Conservation (phyloP, 1,140 invertebrate genomes). For the Bicyclus anynana region DNA sequence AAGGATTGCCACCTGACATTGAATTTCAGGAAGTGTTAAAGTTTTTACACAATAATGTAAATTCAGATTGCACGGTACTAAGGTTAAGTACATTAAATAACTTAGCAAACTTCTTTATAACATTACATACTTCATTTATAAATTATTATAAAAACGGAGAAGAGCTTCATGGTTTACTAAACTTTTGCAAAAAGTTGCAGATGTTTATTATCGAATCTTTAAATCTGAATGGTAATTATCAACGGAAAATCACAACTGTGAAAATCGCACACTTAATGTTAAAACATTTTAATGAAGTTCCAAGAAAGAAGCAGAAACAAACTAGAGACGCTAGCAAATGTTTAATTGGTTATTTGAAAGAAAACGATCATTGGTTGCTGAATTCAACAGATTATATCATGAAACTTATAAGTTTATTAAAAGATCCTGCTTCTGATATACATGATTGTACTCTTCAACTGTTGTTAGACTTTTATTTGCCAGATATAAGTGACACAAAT, state of each 20-base stretch:
- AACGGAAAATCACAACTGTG: conserved; percentile 64
- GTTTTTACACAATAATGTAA: conserved; percentile 62
- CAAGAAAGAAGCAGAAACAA: conserved; percentile 43
- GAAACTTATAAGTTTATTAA: conserved; percentile 42
- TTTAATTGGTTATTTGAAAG: conserved; percentile 35
- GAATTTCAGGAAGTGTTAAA: conserved; percentile 51
- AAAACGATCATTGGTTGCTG: conserved; percentile 33
- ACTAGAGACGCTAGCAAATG: conserved; percentile 21
- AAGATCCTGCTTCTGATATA: conserved; percentile 59
- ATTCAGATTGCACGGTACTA: conserved; percentile 64
- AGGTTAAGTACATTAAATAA: conserved; percentile 60
- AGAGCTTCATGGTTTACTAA: conserved; percentile 25
- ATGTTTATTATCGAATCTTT: conserved; percentile 47
- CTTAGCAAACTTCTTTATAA: conserved; percentile 47
- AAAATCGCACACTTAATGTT: conserved; percentile 46
- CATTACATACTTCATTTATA: conserved; percentile 38
- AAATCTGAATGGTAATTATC: conserved; percentile 61
- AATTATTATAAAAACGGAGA: conserved; percentile 27
- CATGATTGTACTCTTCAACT: conserved; percentile 44
- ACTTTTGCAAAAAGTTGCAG: conserved; percentile 50
- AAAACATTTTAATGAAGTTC: conserved; percentile 37
- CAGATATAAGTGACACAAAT: conserved; percentile 28
- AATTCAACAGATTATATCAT: conserved; percentile 33
- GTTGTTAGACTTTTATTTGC: conserved; percentile 41
- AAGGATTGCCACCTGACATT: conserved; percentile 37